These are phyloP conservation scores for Himalopsyche kuldschensis DNA, from an alignment of 2,888 invertebrate genomes.

Conservation along the genomic window DNA sequence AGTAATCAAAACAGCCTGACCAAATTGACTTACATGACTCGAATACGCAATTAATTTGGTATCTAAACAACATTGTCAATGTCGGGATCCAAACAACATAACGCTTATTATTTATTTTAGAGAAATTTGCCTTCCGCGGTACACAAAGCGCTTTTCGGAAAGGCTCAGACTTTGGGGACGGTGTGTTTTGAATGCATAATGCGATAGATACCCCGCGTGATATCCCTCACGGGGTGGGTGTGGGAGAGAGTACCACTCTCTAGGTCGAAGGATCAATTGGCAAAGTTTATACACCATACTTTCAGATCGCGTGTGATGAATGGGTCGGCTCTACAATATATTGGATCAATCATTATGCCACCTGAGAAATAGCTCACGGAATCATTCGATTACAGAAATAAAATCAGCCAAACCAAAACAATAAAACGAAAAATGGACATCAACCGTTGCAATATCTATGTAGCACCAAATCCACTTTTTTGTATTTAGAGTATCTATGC, in stretches of 20 bases:
- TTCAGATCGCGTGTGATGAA: constrained; percentile 3
- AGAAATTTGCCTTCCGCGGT: constrained; percentile 1
- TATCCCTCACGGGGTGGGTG: background rate
- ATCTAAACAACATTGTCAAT: too few relatives aligned
- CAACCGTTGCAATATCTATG: too few relatives aligned
- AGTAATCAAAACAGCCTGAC: too few relatives aligned
- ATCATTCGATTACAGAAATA: background rate
- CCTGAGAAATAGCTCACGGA: background rate
- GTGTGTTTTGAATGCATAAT: background rate
- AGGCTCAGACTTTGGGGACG: background rate
- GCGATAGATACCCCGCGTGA: background rate
- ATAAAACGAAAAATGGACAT: background rate
- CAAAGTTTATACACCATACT: constrained; percentile 9
- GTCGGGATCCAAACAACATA: too few relatives aligned
- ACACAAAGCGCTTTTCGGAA: background rate
- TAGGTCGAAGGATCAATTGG: background rate
- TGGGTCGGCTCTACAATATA: background rate
- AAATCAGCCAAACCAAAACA: background rate
- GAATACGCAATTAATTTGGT: too few relatives aligned
- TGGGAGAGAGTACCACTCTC: background rate
- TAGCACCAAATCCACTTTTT: too few relatives aligned
- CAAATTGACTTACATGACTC: too few relatives aligned
- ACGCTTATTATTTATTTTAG: background rate
- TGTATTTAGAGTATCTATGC: too few relatives aligned
- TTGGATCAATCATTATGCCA: constrained; percentile 1